Evolutionary conservation across 2,797 vertebrate species (phyloP), one percentile per base, ranked within the genome.

Genomic region (Parauchenoglanis punctatus): DNA sequence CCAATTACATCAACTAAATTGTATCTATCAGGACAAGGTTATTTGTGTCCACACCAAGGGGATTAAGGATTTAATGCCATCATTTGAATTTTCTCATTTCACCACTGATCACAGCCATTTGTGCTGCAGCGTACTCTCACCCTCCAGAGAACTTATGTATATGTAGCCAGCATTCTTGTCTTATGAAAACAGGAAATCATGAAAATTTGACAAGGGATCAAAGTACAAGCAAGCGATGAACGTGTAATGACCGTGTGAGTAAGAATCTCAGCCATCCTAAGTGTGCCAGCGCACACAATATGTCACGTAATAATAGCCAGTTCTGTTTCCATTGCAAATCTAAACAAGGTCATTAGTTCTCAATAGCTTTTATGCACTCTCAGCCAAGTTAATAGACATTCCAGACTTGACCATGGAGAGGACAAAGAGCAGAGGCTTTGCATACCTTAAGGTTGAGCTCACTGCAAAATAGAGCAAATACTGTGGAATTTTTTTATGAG

Each of bases 361-460:
- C 46, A 78, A 77, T 52, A 80, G 56, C 40, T 82, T 84, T 75
- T 61, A 70, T 31, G 70, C n/a, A 65, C 61, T 87, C 46, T 49
- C 75, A 73, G 84, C 61, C 13, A 28, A 58, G 83, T 86, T 88
- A 68, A 82, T 85, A 83, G 85, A 91, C 92, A 94, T 95, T 94
- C 94, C 92, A 90, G 91, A 89, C 91, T 90, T 87, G 88, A 91
- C 88, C 89, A 89, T 65, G 67, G 68, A 78, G 65, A 91, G 92
- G 81, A 86, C 83, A 89, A 92, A 90, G 86, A 90, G 87, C 86
- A 85, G 68, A 91, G 91, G 83, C 88, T 65, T 91, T 85, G 89
- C 90, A 93, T 93, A 86, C 91, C 92, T 93, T 2, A 59, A 61
- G 59, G 56, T 73, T 93, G 93, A 94, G 88, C 90, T 94, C 93